These are phyloP conservation scores for Aplochiton taeniatus DNA, from an alignment of 2,797 vertebrate species.

Conservation along the genomic window DNA sequence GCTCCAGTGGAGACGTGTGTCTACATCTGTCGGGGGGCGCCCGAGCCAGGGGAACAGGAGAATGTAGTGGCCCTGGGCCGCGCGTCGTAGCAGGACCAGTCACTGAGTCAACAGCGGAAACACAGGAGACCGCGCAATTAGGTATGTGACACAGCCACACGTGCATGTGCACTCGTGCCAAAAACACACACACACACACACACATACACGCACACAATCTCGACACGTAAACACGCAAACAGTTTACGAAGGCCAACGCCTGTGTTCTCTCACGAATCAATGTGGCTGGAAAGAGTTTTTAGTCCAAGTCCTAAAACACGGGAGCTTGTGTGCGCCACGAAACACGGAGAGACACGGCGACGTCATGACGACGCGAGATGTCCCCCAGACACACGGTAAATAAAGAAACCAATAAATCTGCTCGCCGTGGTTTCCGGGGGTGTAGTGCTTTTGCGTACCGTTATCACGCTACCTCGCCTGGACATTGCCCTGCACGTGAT, in stretches of 20 bases:
- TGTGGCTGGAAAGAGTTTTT: conserved; percentile 24
- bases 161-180: conserved; percentile 4
- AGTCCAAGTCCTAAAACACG: conserved; percentile 14
- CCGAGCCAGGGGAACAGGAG: conserved; percentile 54
- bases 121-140: conserved; percentile 68
- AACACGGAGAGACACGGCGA: conserved; percentile 43
- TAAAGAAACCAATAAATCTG: too few species aligned
- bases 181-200: conserved; percentile 1
- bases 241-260: conserved; percentile 48
- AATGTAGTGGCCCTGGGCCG: conserved; percentile 52
- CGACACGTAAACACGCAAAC: conserved; percentile 17
- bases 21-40: conserved; percentile 64
- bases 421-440: too few species aligned
- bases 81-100: conserved; percentile 61
- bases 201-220: conserved; percentile 22
- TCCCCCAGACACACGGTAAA: conserved; percentile 22
- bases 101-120: conserved; percentile 65
- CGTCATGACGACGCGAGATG: conserved; percentile 37
- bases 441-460: too few species aligned
- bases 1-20: conserved; percentile 51
- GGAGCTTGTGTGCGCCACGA: conserved; percentile 31
- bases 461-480: too few species aligned
- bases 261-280: conserved; percentile 49
- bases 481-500: too few species aligned
- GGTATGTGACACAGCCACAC: conserved; percentile 59